Evolutionary conservation across 2,797 vertebrate genomes (phyloP).

Genomic region (Sternarchorhynchus goeldii): DNA sequence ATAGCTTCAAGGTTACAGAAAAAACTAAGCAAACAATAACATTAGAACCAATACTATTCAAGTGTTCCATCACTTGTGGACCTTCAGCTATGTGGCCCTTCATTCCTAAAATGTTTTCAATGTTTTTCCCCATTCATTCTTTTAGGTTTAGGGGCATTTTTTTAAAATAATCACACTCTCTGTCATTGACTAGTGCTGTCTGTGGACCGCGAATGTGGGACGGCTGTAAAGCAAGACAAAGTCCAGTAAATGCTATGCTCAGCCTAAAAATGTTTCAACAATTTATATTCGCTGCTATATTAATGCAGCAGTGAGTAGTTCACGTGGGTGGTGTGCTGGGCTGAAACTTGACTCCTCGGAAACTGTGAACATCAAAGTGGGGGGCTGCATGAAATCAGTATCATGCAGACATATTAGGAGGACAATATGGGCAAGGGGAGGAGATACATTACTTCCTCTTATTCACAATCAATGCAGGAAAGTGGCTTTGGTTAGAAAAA

Average conservation of each 20-base stretch:
- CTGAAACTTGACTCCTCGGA: constrained; percentile 43
- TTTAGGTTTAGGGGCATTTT: constrained; percentile 38
- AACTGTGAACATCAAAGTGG: constrained; percentile 40
- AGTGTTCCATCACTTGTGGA: no score
- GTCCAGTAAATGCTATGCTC: constrained; percentile 24
- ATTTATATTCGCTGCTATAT: constrained; percentile 15
- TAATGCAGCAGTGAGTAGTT: constrained; percentile 30
- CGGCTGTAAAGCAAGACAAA: constrained; percentile 10
- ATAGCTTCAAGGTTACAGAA: no score
- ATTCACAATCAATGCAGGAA: constrained; percentile 37
- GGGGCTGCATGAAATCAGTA: constrained; percentile 43
- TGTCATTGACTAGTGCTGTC: constrained; percentile 32
- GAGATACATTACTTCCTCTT: constrained; percentile 23
- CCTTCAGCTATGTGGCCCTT: no score
- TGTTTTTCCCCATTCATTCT: constrained; percentile 39
- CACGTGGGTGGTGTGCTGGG: not conserved
- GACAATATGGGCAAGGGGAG: constrained; percentile 20
- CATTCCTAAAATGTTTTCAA: constrained; percentile 11
- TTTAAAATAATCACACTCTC: constrained; percentile 42
- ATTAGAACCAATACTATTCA: no score
- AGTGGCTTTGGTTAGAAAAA: constrained; percentile 9
- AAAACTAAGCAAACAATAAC: no score
- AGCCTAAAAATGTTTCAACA: constrained; percentile 21
- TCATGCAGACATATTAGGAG: constrained; percentile 45
- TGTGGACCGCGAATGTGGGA: constrained; percentile 21